A percentile compares a stretch with the other conserved stretches of the same genome.
Evolutionary conservation across 2,113 vertebrate genomes (phyloP).

Genomic region (Gila orcuttii): DNA sequence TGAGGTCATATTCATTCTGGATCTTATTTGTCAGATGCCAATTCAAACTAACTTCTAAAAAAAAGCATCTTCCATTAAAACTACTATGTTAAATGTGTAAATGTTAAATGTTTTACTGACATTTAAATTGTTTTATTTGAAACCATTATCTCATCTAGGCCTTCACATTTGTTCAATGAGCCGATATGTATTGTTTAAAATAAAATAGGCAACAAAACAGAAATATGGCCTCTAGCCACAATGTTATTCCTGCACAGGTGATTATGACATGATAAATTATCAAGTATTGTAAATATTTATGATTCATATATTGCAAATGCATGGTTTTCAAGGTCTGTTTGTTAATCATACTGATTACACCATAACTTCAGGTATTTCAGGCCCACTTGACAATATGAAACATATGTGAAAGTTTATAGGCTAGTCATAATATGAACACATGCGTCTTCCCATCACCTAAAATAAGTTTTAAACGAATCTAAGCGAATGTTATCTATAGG

Average conservation of each 20-base stretch:
- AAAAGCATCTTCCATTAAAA: too few species aligned
- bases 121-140: not conserved
- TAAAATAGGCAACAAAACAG: not conserved
- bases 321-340: not conserved
- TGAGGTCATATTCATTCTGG: too few species aligned
- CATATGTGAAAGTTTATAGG: not conserved
- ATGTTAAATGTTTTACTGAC: too few species aligned
- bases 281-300: not conserved
- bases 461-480: too few species aligned
- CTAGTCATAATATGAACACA: not conserved
- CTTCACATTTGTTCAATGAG: not conserved
- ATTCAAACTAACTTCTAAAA: too few species aligned
- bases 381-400: not conserved
- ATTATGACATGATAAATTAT: not conserved
- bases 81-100: too few species aligned
- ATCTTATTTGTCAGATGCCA: too few species aligned
- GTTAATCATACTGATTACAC: not conserved
- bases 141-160: not conserved
- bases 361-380: not conserved
- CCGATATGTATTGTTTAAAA: not conserved
- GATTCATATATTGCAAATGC: not conserved
- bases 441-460: not conserved
- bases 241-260: not conserved
- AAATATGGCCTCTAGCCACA: not conserved
- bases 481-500: too few species aligned